phyloP scores from a whole-genome alignment of 1,140 invertebrate genomes.

The Saxidomus purpurata region DNA sequence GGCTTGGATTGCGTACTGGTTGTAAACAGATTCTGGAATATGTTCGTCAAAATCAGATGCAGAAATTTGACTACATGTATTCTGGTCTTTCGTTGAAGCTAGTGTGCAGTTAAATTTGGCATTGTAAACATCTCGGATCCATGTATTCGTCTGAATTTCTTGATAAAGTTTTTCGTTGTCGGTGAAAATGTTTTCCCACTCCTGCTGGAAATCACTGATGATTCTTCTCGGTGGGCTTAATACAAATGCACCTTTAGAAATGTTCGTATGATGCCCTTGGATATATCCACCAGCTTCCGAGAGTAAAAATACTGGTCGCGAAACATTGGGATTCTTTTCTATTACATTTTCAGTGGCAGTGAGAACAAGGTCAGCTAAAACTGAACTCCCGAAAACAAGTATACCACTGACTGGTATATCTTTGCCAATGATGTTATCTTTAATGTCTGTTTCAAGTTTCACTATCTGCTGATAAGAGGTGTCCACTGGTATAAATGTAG shows the following conservation, averaged over 20 bases:
- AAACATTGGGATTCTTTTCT: background rate
- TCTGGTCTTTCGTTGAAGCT: background rate
- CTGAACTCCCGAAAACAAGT: conserved; percentile 47
- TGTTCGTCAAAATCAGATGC: background rate
- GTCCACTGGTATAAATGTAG: background rate
- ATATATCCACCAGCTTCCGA: conserved; percentile 47
- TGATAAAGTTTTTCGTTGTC: background rate
- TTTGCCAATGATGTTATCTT: background rate
- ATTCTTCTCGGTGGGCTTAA: conserved; percentile 37
- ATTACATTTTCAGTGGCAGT: conserved; percentile 8
- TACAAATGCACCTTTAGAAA: conserved; percentile 42
- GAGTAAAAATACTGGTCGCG: conserved; percentile 37
- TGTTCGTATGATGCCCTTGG: background rate
- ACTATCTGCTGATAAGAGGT: background rate
- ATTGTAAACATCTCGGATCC: conserved; percentile 27
- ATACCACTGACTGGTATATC: conserved; percentile 25
- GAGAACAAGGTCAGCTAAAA: background rate
- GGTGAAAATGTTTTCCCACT: conserved; percentile 33
- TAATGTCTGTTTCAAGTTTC: conserved; percentile 14
- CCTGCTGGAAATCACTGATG: conserved; percentile 1
- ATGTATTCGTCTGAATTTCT: conserved; percentile 17
- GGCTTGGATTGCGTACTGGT: conserved; percentile 59
- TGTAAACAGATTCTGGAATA: conserved; percentile 16
- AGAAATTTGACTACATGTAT: background rate
- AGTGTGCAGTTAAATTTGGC: background rate